These are phyloP conservation scores for Tupaia chinensis DNA, from an alignment of 2,113 vertebrate species.

Conservation along the genomic window DNA sequence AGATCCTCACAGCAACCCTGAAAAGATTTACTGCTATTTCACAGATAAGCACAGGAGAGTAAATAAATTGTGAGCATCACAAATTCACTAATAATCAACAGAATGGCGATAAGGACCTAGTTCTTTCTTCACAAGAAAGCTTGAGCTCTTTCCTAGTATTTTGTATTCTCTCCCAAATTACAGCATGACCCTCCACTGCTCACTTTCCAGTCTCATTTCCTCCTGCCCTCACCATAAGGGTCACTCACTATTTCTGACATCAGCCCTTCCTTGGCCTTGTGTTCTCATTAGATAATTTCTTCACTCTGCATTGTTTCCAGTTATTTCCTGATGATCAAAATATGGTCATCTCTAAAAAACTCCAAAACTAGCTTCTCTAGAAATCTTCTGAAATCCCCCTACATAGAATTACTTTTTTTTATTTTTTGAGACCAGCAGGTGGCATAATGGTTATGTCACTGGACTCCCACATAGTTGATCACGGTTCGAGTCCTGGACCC, in stretches of 20 bases:
- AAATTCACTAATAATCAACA: neutral
- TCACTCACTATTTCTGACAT: neutral
- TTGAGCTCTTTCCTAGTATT: neutral
- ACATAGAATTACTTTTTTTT: neutral
- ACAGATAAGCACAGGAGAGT: neutral
- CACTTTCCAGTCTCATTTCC: neutral
- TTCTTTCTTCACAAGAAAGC: neutral
- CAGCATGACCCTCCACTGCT: neutral
- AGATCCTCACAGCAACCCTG: neutral
- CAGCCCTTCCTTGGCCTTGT: neutral
- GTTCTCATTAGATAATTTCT: neutral
- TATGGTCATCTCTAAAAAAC: neutral
- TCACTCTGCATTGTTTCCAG: neutral
- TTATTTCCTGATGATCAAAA: constrained; percentile 5
- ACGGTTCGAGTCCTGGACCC: too few relatives aligned
- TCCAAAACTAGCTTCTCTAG: neutral
- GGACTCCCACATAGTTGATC: too few relatives aligned
- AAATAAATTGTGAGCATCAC: neutral
- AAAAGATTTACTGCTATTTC: neutral
- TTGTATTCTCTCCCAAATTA: neutral
- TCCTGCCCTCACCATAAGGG: fast-evolving
- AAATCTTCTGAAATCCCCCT: neutral
- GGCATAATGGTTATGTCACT: too few relatives aligned
- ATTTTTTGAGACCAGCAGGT: too few relatives aligned
- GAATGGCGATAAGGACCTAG: neutral